These are phyloP conservation scores for Paguma larvata DNA, from an alignment of 2,797 vertebrate species.

Conservation along the genomic window DNA sequence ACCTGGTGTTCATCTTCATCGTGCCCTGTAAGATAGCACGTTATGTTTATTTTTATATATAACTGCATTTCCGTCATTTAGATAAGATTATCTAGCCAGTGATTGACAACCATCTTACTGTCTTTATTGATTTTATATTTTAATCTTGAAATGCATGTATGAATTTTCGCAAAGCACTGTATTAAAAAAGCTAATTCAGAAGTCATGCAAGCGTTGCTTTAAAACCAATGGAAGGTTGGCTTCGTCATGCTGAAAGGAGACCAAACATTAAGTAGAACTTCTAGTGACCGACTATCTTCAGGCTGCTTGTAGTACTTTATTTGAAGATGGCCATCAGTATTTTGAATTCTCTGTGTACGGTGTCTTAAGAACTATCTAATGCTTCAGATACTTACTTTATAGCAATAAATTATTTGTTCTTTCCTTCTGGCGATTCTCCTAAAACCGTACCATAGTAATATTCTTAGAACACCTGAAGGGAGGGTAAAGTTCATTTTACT, in stretches of 20 bases:
- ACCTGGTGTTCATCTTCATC: constrained; percentile 85
- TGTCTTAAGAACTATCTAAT: neutral
- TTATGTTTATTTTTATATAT: constrained; percentile 58
- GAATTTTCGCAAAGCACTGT: constrained; percentile 12
- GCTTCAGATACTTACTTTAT: constrained; percentile 38
- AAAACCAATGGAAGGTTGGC: neutral
- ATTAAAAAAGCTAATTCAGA: constrained; percentile 23
- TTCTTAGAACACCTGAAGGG: neutral
- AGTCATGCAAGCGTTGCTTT: neutral
- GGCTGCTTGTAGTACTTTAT: neutral
- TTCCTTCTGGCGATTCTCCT: neutral
- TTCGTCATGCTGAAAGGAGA: neutral
- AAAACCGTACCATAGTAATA: neutral
- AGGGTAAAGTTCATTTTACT: neutral
- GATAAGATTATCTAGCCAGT: constrained; percentile 64
- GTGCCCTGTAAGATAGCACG: neutral
- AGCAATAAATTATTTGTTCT: neutral
- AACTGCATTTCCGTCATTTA: constrained; percentile 70
- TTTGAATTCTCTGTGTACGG: neutral
- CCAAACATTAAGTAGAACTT: neutral
- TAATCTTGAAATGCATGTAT: constrained; percentile 48
- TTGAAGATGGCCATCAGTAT: neutral
- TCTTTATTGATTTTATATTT: constrained; percentile 69
- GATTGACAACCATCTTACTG: constrained; percentile 55
- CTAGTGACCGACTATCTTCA: neutral